phyloP scores from a whole-genome alignment of 2,888 invertebrate species.

The Hirtodrosophila duncani region DNA sequence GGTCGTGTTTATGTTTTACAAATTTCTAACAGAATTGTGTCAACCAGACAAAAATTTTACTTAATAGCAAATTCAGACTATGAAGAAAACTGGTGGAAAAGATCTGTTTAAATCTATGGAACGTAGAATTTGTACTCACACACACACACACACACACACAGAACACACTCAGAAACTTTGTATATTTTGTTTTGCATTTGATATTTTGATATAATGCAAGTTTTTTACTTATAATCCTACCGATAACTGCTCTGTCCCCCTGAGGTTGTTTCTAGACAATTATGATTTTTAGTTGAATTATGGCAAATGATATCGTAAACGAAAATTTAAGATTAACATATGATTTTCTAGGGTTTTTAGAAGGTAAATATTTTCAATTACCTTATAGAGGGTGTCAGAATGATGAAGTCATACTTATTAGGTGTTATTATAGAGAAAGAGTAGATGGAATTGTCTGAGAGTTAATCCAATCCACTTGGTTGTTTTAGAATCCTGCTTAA shows the following conservation, averaged over 20 bases:
- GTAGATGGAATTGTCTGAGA: no score
- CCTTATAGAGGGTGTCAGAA: no score
- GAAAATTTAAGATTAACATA: no score
- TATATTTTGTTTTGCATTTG: slow-evolving; percentile 49
- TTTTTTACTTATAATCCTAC: slow-evolving; percentile 62
- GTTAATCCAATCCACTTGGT: no score
- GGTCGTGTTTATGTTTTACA: slow-evolving; percentile 10
- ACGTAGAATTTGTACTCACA: slow-evolving; percentile 26
- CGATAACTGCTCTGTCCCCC: slow-evolving; percentile 66
- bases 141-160: no score
- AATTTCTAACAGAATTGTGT: slow-evolving; percentile 70
- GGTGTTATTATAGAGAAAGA: no score
- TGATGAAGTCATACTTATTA: no score
- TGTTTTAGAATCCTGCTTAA: no score
- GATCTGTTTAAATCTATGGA: slow-evolving; percentile 11
- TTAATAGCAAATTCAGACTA: slow-evolving; percentile 31
- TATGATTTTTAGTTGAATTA: slow-evolving; percentile 8
- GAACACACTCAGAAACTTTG: slow-evolving; percentile 30
- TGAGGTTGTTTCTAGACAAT: slow-evolving; percentile 53
- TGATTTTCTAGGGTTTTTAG: no score
- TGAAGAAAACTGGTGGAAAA: not conserved
- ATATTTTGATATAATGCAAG: slow-evolving; percentile 62
- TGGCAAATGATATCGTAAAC: slow-evolving; percentile 5
- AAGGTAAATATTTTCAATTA: no score
- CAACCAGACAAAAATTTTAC: slow-evolving; percentile 60